phyloP scores from a whole-genome alignment of 2,797 vertebrate species.

The Sebastes goodei region DNA sequence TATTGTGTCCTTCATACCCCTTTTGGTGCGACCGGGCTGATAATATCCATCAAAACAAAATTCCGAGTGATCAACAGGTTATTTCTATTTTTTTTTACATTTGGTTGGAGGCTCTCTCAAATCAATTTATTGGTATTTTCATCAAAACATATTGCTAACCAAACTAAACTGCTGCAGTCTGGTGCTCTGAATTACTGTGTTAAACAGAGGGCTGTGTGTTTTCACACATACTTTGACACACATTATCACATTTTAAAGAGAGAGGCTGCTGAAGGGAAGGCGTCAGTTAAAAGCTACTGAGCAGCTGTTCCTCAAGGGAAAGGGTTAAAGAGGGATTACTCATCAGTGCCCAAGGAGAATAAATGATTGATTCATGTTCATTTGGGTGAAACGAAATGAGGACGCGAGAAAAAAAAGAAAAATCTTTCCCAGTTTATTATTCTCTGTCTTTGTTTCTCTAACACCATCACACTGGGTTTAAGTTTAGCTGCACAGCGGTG shows the following conservation, averaged over 20 bases:
- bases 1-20: too few species aligned
- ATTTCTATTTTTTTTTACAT: neutral
- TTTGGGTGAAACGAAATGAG: conserved; percentile 3
- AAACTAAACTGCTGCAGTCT: neutral
- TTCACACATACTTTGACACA: conserved; percentile 11
- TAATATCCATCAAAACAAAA: neutral
- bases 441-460: conserved; percentile 1
- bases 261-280: neutral
- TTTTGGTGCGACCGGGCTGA: too few species aligned
- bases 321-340: conserved; percentile 11
- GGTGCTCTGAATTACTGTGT: neutral
- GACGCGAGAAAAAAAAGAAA: neutral
- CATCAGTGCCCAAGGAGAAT: neutral
- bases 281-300: neutral
- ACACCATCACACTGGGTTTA: neutral
- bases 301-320: neutral
- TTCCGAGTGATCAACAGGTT: neutral
- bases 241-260: conserved; percentile 12
- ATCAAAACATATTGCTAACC: neutral
- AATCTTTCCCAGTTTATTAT: neutral
- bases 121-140: neutral
- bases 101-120: neutral
- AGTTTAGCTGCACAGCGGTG: neutral
- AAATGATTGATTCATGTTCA: conserved; percentile 12
- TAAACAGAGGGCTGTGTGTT: conserved; percentile 11